Evolutionary conservation across 2,113 vertebrate genomes (phyloP), one percentile per base, ranked within the genome.

Genomic region (Toxotes jaculatrix): DNA sequence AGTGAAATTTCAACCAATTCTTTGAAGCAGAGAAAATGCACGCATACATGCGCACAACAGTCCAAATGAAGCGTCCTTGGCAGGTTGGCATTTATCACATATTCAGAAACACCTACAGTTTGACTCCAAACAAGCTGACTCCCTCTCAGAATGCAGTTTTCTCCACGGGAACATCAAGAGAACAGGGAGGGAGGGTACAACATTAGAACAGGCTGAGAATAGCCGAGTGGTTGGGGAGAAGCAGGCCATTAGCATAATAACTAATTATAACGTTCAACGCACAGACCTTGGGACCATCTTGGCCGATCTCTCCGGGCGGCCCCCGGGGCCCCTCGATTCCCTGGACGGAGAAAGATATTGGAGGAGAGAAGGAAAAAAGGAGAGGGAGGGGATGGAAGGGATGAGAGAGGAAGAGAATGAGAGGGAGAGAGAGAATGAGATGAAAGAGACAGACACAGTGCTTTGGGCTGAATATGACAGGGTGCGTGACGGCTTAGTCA

Each of bases 271-370:
- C 80, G 75, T 81, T 89, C 67, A 89, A 74, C 65, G 66, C 59
- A 92, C 92, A 86, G 77, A 95, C 95, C 94, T 95, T 93, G 80
- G 91, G 91, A 84, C 95, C 94, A 12, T 86, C 90, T 56, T 13
- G 92, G 76, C 95, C 94, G 9, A 87, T 82, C 66, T 77, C 87
- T 80, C 95, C 93, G 42, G 92, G 90, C 56, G 69, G 83, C 53
- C 94, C 95, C 32, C 1, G 70, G 38, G 90, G 90, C 14, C 92
- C 93, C 60, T 91, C 86, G 34, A 83, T 74, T 73, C 93, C 94
- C 94, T 94, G 83, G 80, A 87, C n/a, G 14, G 68, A 87, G 69
- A 72, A 27, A 78, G 59, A 88, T 60, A 83, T 86, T 60, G 57
- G 34, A 61, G 34, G 23, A 59, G 64, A 71, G 64, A 53, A 0